Percentiles rank a stretch among this genome's conserved stretches.
These are phyloP conservation scores for Caenorhabditis sp. DNA, from an alignment of 2,888 invertebrate genomes.

Conservation along the genomic window DNA sequence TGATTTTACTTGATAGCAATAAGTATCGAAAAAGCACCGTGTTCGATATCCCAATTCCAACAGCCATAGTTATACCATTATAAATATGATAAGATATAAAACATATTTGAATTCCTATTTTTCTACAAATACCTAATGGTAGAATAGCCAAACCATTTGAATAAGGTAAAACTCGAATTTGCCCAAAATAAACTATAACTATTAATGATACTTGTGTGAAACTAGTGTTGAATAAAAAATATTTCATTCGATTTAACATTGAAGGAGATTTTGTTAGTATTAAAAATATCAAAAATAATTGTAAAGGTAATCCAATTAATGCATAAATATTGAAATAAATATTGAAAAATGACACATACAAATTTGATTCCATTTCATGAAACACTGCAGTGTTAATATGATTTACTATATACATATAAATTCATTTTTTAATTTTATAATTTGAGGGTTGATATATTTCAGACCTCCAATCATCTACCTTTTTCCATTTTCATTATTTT, in stretches of 20 bases:
- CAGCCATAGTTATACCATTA: neutral
- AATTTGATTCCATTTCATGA: neutral
- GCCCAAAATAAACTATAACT: neutral
- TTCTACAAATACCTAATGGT: neutral
- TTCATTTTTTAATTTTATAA: no score
- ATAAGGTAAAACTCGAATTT: neutral
- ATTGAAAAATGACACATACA: neutral
- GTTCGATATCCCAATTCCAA: neutral
- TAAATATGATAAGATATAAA: neutral
- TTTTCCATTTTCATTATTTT: neutral
- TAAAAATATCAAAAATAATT: neutral
- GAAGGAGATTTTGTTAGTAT: neutral
- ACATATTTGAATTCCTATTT: neutral
- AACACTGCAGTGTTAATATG: neutral
- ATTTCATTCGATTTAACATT: neutral
- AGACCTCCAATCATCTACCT: neutral
- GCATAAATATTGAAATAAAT: neutral
- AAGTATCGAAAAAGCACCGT: neutral
- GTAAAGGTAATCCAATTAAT: neutral
- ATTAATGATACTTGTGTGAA: neutral
- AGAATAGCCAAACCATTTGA: neutral
- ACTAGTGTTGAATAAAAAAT: neutral
- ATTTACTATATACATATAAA: no score
- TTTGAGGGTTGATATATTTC: no score
- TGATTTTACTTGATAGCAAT: neutral